phyloP scores from a whole-genome alignment of 2,888 invertebrate species.

The Tetropium fuscum region DNA sequence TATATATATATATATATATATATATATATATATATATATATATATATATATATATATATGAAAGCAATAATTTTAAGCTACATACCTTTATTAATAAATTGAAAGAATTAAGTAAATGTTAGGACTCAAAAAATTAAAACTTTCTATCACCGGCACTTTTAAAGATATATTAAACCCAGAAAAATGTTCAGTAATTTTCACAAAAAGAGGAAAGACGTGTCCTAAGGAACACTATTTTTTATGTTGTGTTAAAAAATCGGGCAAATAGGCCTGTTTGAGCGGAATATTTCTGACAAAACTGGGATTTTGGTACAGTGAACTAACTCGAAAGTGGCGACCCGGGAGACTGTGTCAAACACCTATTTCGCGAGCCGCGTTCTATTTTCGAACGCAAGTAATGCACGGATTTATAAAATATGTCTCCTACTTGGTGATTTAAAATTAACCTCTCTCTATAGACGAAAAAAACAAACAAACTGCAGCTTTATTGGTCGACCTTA shows the following conservation, averaged over 20 bases:
- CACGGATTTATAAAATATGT: slow-evolving; percentile 46
- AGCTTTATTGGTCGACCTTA: slow-evolving; percentile 10
- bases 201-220: too few species aligned
- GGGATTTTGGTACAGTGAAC: slow-evolving; percentile 24
- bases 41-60: too few species aligned
- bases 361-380: slow-evolving; percentile 36
- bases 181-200: too few species aligned
- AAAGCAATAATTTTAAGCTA: neutral
- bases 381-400: slow-evolving; percentile 40
- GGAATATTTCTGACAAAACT: neutral
- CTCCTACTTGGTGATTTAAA: slow-evolving; percentile 47
- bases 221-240: too few species aligned
- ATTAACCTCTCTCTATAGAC: slow-evolving; percentile 36
- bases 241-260: too few species aligned
- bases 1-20: too few species aligned
- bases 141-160: neutral
- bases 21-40: too few species aligned
- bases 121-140: neutral
- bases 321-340: slow-evolving; percentile 40
- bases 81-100: neutral
- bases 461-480: slow-evolving; percentile 17
- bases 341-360: slow-evolving; percentile 46
- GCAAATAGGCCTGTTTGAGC: slow-evolving; percentile 2
- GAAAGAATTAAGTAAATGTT: neutral
- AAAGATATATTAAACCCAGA: too few species aligned